phyloP scores from a whole-genome alignment of 2,797 vertebrate genomes.

The Hipposideros larvatus region DNA sequence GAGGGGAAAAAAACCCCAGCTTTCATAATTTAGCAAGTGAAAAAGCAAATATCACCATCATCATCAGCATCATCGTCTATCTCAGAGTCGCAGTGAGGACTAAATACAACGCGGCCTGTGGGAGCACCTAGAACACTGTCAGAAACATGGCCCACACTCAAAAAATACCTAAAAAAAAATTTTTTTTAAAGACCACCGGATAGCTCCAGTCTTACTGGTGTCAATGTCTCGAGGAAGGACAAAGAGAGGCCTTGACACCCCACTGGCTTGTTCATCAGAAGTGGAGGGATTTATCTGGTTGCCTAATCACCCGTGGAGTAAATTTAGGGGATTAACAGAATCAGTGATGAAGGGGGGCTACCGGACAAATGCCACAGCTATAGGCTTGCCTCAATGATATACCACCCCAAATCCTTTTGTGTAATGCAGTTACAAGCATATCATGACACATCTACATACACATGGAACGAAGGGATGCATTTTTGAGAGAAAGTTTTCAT shows the following conservation, averaged over 20 bases:
- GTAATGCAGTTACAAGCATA: neutral
- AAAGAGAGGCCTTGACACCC: neutral
- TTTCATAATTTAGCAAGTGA: neutral
- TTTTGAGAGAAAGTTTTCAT: neutral
- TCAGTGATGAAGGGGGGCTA: neutral
- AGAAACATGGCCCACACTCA: neutral
- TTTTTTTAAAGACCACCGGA: neutral
- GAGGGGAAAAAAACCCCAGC: neutral
- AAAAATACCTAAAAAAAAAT: neutral
- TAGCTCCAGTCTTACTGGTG: neutral
- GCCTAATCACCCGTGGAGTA: neutral
- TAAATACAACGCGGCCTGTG: neutral
- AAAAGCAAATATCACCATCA: neutral
- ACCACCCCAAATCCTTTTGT: rapidly evolving
- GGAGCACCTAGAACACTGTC: neutral
- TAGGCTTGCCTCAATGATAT: neutral
- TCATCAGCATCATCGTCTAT: neutral
- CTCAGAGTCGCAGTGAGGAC: neutral
- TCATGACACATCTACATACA: neutral
- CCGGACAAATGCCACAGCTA: neutral
- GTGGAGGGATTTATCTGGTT: neutral
- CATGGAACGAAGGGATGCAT: neutral
- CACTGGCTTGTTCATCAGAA: neutral
- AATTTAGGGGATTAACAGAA: slow-evolving; percentile 17
- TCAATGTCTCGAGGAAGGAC: neutral